Conservation (phyloP, 1,140 invertebrate species). For the Chlorops oryzae region DNA sequence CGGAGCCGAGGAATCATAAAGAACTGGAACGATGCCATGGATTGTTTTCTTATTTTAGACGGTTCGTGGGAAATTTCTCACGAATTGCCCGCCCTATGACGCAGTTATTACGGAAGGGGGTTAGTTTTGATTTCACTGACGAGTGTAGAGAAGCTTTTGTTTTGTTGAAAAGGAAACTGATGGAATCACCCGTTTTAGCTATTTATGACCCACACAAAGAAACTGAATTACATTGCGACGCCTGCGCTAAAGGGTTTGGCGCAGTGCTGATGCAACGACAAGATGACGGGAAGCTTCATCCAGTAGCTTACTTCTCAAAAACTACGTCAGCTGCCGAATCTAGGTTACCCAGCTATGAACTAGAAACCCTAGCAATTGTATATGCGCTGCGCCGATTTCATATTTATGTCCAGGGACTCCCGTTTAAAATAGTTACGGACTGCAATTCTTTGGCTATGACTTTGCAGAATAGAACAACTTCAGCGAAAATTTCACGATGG, state of each 20-base stretch:
- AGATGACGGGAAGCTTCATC: constrained; percentile 5
- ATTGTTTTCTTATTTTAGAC: neutral
- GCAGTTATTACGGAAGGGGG: constrained; percentile 24
- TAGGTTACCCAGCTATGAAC: constrained; percentile 44
- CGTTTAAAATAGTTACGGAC: constrained; percentile 38
- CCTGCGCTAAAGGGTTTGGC: constrained; percentile 18
- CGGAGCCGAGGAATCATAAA: no score
- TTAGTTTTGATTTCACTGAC: constrained; percentile 21
- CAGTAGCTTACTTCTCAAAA: constrained; percentile 24
- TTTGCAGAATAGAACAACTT: constrained; percentile 22
- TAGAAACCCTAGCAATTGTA: constrained; percentile 48
- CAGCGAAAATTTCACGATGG: constrained; percentile 24
- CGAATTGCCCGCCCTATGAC: constrained; percentile 21
- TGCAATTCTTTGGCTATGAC: constrained; percentile 27
- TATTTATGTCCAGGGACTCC: constrained; percentile 41
- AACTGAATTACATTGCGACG: constrained; percentile 23
- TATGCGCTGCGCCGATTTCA: constrained; percentile 29
- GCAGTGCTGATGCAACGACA: constrained; percentile 23
- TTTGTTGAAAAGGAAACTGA: no score
- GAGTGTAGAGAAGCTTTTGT: neutral
- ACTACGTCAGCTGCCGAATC: constrained; percentile 39
- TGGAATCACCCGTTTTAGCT: no score
- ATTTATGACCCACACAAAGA: constrained; percentile 15
- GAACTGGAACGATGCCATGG: no score
- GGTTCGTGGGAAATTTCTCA: constrained; percentile 27